Base-by-base conservation (phyloP, 2,888 invertebrate genomes). In the Sylvicola cinctus region DNA sequence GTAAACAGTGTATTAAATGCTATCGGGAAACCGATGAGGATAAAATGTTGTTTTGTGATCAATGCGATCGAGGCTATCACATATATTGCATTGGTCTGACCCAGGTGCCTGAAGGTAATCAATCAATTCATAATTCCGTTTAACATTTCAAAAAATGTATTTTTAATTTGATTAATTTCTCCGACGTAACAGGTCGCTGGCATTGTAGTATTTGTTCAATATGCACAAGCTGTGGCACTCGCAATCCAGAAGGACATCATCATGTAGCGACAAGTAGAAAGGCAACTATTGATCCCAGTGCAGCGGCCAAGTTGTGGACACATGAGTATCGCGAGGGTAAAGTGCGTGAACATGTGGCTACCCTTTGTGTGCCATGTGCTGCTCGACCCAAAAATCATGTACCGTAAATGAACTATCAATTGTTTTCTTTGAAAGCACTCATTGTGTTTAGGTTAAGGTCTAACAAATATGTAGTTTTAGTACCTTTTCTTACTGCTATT, bases 51-150 rank as follows among this genome's bases (percentile, higher is more conserved):
- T 88, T 80, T 61, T 93, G 91, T 58, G 90, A 91, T 57, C 74
- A 80, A 49, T 93, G 91, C 61, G 91, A 91, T 61, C 66, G 90
- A 50, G 90, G 90, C 58, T 88, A 80, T 61, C 91, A 91, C 55
- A 80, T 84, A 42, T 84, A 81, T 61, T 93, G 91, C 60, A 80
- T 88, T 35, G 84, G 83, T 5, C 58, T 88, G 29, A 63, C 70
- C 39, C 63, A 68, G 40, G 76, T 87, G 46, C 90, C 90, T 4
- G 72, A 68, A 41, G 88, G 88, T 68, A 40, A 49, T 55, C 11
- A 25, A 25, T 8, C 25, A 8, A 11, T 25, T 25, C 11, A 25
- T 25, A 11, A 3, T 28, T 12, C 16, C 20, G 20, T 34, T 30
- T 16, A 30, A 28, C 15, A 8, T 8, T 6, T 15, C 15, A 11